A percentile compares a stretch with the other conserved stretches of the same genome.
phyloP scores from a whole-genome alignment of 2,888 invertebrate genomes.

The Scelioninae gen. 2 region DNA sequence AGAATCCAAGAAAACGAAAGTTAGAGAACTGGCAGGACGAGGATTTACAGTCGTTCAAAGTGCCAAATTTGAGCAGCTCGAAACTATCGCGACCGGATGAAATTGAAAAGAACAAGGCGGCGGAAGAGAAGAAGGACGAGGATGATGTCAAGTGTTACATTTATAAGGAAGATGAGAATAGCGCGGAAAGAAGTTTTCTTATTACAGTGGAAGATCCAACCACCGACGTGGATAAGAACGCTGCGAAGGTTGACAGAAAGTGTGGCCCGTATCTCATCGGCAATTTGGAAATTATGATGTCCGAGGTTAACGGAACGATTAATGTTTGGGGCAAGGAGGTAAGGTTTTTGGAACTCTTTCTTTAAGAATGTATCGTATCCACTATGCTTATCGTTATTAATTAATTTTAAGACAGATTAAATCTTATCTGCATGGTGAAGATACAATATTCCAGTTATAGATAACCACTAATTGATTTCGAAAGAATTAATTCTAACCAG shows the following conservation, averaged over 20 bases:
- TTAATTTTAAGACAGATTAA: too few relatives aligned
- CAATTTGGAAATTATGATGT: constrained; percentile 72
- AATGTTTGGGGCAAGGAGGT: constrained; percentile 74
- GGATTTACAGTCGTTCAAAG: constrained; percentile 67
- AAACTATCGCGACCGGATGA: constrained; percentile 27
- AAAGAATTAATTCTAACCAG: too few relatives aligned
- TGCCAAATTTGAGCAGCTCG: constrained; percentile 62
- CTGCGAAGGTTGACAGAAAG: constrained; percentile 62
- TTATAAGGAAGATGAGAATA: constrained; percentile 69
- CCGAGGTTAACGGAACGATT: constrained; percentile 72
- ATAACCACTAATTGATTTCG: too few relatives aligned
- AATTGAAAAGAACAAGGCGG: constrained; percentile 26
- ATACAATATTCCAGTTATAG: too few relatives aligned
- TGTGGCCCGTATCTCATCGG: constrained; percentile 73
- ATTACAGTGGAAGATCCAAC: constrained; percentile 67
- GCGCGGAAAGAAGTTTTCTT: constrained; percentile 70
- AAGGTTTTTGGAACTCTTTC: too few relatives aligned
- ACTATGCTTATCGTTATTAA: too few relatives aligned
- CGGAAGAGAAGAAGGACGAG: constrained; percentile 51
- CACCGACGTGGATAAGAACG: constrained; percentile 52
- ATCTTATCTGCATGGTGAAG: too few relatives aligned
- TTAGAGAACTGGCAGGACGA: constrained; percentile 65
- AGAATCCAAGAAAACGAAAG: constrained; percentile 69
- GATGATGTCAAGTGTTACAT: constrained; percentile 71
- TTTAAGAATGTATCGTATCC: too few relatives aligned